Base-by-base conservation (phyloP, 2,888 invertebrate genomes). In the Argynnis bischoffii region DNA sequence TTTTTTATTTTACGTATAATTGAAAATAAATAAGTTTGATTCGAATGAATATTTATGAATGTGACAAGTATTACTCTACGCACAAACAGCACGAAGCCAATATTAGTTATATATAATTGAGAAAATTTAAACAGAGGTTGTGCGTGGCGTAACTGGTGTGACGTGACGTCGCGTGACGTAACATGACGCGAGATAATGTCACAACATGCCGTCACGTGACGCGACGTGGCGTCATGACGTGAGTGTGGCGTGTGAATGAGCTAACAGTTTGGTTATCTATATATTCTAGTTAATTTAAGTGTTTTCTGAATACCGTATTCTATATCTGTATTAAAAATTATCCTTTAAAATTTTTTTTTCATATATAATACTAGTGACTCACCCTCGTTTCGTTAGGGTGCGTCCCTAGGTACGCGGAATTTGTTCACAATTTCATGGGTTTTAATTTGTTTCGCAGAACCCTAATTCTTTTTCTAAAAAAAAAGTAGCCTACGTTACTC, bases 101-200 rank as follows among this genome's bases (percentile, higher is more conserved):
- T 41, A 61, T 69, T 80, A 81, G 81, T 75, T 82, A 79, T 81
- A 76, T 78, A 74, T 74, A 71, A 74, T 74, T 78, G 76, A 78
- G 80, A 80, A 61, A 78, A 77, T 78, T 76, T 75, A 77, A 79
- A 77, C 55, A 50, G 79, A 70, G 84, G 86, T 87, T 87, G 89
- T 88, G 88, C 85, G 86, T 86, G 87, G 81, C 81, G 78, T 73
- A n/a, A n/a, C n/a, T n/a, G n/a, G n/a, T n/a, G n/a, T n/a, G 35
- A 41, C 35, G 35, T 11, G 35, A 77, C 68, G 70, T 69, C 67
- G 63, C 15, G 75, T 74, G 78, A 41, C 35, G 35, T 41, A 2
- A 41, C 35, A 11, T 41, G 35, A 41, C 35, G 8, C 8, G 35
- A 35, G 6, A 8, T 8, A 41, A 41, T 41, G 35, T 41, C 35